phyloP scores from a whole-genome alignment of 1,140 invertebrate genomes.

The Pachyrhynchus sulphureomaculatus region DNA sequence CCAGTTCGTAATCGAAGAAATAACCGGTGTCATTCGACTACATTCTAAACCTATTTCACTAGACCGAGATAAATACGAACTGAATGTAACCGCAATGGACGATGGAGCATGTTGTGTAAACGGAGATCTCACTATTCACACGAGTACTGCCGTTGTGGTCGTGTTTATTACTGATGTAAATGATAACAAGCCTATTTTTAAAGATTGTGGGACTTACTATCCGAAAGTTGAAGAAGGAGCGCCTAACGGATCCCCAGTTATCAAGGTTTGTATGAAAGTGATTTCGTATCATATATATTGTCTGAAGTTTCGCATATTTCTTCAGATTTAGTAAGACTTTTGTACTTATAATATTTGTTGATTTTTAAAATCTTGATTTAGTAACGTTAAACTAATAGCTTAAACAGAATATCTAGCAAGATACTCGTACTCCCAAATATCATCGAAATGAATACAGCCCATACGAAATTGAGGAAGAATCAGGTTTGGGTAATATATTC shows the following conservation, averaged over 20 bases:
- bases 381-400: no score
- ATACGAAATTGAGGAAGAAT: no score
- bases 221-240: conserved; percentile 92
- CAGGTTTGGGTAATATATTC: no score
- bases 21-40: conserved; percentile 89
- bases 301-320: background rate
- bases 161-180: conserved; percentile 96
- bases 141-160: conserved; percentile 91
- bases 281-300: background rate
- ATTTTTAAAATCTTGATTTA: no score
- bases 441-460: no score
- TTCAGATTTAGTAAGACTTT: no score
- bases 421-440: no score
- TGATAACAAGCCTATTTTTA: conserved; percentile 92
- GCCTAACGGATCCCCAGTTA: conserved; percentile 87
- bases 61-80: conserved; percentile 87
- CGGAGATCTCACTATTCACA: conserved; percentile 82
- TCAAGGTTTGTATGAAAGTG: conserved; percentile 65
- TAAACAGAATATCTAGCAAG: no score
- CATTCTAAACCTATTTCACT: conserved; percentile 81
- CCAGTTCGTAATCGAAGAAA: conserved; percentile 93
- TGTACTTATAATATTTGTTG: no score
- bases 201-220: conserved; percentile 87
- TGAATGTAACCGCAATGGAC: conserved; percentile 92
- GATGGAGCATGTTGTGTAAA: conserved; percentile 91